A percentile compares a stretch with the other conserved stretches of the same genome.
Evolutionary conservation across 2,113 vertebrate species (phyloP).

Genomic region (Glaucidium brasilianum): DNA sequence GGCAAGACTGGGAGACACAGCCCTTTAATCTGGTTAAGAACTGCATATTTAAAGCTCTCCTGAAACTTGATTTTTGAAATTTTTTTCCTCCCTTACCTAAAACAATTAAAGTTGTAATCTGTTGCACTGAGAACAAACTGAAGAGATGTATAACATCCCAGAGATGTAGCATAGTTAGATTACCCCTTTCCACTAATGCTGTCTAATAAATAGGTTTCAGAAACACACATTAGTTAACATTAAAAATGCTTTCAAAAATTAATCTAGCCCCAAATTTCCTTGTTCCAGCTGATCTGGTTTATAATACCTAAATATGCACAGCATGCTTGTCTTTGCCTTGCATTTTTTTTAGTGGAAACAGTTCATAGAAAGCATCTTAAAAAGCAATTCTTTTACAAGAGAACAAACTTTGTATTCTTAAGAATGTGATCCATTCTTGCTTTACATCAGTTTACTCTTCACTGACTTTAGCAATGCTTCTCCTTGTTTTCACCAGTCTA

Average conservation of each 20-base stretch:
- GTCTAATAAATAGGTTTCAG: constrained; percentile 16
- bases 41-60: background rate
- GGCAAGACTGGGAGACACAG: background rate
- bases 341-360: background rate
- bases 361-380: background rate
- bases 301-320: background rate
- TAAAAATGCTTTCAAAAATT: constrained; percentile 39
- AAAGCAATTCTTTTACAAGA: background rate
- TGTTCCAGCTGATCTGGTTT: constrained; percentile 16
- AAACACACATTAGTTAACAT: constrained; percentile 25
- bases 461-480: background rate
- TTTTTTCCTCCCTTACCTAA: background rate
- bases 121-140: background rate
- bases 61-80: background rate
- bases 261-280: constrained; percentile 37
- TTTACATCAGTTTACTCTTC: background rate
- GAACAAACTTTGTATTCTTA: background rate
- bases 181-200: background rate
- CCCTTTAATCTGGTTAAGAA: constrained; percentile 16
- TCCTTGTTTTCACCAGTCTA: background rate
- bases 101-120: background rate
- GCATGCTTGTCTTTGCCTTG: background rate
- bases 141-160: background rate
- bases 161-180: background rate
- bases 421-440: background rate